A percentile compares a stretch with the other conserved stretches of the same genome.
These are phyloP conservation scores for Mesoligia furuncula DNA, from an alignment of 2,888 invertebrate genomes.

Conservation along the genomic window DNA sequence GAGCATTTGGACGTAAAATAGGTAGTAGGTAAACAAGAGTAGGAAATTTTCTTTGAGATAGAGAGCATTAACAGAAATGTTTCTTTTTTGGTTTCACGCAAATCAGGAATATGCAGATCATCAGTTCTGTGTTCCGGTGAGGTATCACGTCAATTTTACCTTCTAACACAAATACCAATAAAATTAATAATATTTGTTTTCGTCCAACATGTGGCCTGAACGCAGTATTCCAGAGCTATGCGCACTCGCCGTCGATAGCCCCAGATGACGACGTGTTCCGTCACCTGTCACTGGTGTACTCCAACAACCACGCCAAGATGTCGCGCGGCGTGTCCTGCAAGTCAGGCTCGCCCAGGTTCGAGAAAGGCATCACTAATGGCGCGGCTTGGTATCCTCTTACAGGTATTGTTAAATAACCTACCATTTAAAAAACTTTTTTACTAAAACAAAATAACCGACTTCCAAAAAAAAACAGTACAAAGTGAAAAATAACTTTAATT, in stretches of 20 bases:
- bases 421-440: neutral
- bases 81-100: constrained; percentile 77
- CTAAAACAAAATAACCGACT: no score
- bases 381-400: constrained; percentile 98
- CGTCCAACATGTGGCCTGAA: constrained; percentile 90
- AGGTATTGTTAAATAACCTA: constrained; percentile 80
- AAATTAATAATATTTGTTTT: constrained; percentile 61
- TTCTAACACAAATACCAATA: neutral
- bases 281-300: constrained; percentile 95
- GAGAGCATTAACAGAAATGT: neutral
- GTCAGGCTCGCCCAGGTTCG: constrained; percentile 93
- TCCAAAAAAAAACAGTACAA: no score
- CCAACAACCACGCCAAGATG: constrained; percentile 97
- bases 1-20: neutral
- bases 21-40: neutral
- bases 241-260: constrained; percentile 95
- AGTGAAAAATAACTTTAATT: no score
- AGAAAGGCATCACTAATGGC: constrained; percentile 98
- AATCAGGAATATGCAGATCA: constrained; percentile 93
- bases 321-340: constrained; percentile 95
- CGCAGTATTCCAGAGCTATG: constrained; percentile 96
- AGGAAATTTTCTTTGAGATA: neutral
- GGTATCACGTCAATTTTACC: constrained; percentile 70
- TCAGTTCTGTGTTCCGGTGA: constrained; percentile 94
- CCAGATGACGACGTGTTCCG: constrained; percentile 98